phyloP scores from a whole-genome alignment of 2,113 vertebrate species.

The Diadophis punctatus region DNA sequence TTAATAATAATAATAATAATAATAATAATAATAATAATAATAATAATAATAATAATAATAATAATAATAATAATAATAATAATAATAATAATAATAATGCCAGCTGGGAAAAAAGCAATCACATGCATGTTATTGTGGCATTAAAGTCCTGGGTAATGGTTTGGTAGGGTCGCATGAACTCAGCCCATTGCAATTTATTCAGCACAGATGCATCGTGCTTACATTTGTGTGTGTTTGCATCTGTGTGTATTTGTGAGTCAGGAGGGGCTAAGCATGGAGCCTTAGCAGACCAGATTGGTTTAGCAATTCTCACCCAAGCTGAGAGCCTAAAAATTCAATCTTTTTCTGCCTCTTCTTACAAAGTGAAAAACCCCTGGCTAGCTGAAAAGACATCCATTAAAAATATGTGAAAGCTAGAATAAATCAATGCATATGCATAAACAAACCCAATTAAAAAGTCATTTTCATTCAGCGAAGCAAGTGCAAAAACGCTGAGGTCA shows the following conservation, averaged over 20 bases:
- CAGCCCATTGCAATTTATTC: neutral
- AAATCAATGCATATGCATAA: neutral
- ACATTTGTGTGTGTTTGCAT: neutral
- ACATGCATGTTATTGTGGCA: neutral
- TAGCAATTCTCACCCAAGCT: neutral
- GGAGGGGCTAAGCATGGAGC: neutral
- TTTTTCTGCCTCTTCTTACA: neutral
- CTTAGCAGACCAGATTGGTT: neutral
- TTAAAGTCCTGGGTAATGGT: neutral
- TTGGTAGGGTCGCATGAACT: neutral
- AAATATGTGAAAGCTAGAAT: neutral
- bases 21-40: too few relatives aligned
- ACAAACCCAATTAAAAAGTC: neutral
- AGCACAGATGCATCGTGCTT: neutral
- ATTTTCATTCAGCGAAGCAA: neutral
- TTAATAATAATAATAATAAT: too few relatives aligned
- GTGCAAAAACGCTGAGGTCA: neutral
- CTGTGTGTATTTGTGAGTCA: neutral
- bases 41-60: too few relatives aligned
- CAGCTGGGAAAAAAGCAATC: neutral
- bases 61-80: too few relatives aligned
- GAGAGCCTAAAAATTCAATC: neutral
- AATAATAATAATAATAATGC: too few relatives aligned
- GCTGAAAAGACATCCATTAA: neutral
- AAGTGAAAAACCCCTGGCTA: neutral